Conservation (phyloP, 2,797 vertebrate genomes). For the Cephalopachus bancanus region DNA sequence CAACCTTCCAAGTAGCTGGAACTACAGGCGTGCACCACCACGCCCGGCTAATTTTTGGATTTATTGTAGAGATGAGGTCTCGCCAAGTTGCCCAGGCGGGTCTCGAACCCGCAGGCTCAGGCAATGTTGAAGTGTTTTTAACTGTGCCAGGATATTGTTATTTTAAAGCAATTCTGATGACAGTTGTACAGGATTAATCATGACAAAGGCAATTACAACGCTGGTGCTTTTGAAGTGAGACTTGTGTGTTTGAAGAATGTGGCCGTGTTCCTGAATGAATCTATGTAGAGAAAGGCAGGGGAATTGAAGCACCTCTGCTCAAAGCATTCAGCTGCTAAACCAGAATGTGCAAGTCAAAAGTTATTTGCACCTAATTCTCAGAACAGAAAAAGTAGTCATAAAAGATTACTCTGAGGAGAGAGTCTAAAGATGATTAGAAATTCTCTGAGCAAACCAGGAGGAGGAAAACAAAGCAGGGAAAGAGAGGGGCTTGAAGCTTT, state of each 20-base stretch:
- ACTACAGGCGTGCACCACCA: too few species aligned
- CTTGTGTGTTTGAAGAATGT: not conserved
- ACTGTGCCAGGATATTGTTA: not conserved
- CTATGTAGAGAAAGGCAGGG: not conserved
- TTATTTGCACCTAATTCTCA: slow-evolving; percentile 44
- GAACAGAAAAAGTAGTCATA: not conserved
- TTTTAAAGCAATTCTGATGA: not conserved
- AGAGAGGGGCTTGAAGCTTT: not conserved
- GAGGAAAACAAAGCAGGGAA: not conserved
- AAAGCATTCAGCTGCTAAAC: not conserved
- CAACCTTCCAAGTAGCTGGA: too few species aligned
- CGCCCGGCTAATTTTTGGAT: too few species aligned
- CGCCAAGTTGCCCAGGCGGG: too few species aligned
- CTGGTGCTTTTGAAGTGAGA: not conserved
- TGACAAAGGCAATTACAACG: not conserved
- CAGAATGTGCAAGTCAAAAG: slow-evolving; percentile 54
- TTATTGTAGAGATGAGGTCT: too few species aligned
- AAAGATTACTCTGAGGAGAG: not conserved
- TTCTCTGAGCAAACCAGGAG: not conserved
- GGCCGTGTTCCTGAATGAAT: not conserved
- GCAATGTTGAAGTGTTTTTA: not conserved
- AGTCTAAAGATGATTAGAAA: not conserved
- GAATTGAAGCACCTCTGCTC: not conserved
- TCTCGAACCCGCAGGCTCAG: too few species aligned
- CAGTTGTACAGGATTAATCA: not conserved